These are phyloP conservation scores for Sarotherodon lohbergeri DNA, from an alignment of 2,113 vertebrate species.

Conservation along the genomic window DNA sequence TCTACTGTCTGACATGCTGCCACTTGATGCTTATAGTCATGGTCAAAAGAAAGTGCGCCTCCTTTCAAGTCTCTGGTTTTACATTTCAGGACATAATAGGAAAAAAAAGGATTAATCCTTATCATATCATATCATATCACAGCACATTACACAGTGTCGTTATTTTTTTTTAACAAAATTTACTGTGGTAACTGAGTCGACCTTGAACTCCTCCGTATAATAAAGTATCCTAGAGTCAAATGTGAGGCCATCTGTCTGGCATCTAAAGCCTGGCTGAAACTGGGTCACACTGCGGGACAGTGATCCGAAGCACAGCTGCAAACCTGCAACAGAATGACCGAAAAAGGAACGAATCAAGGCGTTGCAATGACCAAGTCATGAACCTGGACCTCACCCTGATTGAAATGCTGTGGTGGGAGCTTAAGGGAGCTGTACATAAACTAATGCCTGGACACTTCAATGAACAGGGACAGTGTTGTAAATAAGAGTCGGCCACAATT, in stretches of 20 bases:
- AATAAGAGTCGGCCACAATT: not conserved
- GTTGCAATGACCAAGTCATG: not conserved
- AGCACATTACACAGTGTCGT: not conserved
- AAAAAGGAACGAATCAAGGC: not conserved
- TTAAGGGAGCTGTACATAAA: not conserved
- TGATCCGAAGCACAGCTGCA: not conserved
- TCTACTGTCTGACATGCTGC: not conserved
- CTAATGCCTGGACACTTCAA: not conserved
- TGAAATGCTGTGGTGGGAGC: not conserved
- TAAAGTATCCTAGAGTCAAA: not conserved
- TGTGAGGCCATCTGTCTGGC: not conserved
- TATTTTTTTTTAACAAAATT: not conserved
- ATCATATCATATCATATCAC: not conserved
- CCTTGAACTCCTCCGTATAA: not conserved
- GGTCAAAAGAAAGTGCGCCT: not conserved
- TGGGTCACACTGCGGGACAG: not conserved
- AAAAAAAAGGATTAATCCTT: not conserved
- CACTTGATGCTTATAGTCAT: not conserved
- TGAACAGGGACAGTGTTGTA: not conserved
- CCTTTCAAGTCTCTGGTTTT: not conserved
- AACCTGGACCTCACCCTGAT: not conserved
- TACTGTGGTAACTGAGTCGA: not conserved
- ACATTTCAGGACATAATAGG: not conserved
- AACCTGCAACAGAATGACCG: not conserved
- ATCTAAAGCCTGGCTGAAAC: not conserved